Evolutionary conservation across 2,888 invertebrate species (phyloP).

Genomic region (Caenorhabditis imperialis): DNA sequence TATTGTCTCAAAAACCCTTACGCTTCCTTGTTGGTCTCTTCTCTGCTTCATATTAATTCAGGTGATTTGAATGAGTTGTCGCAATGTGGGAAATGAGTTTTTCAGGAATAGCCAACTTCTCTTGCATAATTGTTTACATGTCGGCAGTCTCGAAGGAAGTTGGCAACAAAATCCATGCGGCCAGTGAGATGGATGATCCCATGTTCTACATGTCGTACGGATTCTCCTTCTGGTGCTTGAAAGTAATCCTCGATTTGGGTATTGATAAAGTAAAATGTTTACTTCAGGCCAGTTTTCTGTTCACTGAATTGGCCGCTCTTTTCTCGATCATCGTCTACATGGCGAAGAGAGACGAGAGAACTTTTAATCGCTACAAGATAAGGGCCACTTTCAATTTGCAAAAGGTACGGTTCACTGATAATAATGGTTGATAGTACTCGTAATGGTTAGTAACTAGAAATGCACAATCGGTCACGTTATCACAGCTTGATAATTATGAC

Average conservation of each 20-base stretch:
- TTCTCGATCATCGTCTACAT: conserved; percentile 77
- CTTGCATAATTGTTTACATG: conserved; percentile 77
- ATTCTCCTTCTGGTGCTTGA: conserved; percentile 74
- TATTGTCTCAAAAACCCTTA: conserved; percentile 70
- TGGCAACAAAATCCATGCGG: conserved; percentile 77
- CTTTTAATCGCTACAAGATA: conserved; percentile 76
- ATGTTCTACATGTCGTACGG: conserved; percentile 77
- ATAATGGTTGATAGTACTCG: no score
- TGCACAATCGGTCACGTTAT: no score
- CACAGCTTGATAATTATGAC: conserved; percentile 22
- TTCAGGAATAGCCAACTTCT: conserved; percentile 75
- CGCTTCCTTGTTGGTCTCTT: conserved; percentile 66
- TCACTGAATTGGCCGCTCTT: conserved; percentile 75
- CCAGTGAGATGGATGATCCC: conserved; percentile 77
- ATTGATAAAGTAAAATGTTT: background rate
- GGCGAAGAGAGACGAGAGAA: conserved; percentile 78
- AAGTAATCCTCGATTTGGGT: no score
- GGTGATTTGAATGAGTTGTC: conserved; percentile 52
- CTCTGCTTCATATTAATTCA: conserved; percentile 74
- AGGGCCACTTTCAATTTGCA: conserved; percentile 55
- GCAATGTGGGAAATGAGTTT: background rate
- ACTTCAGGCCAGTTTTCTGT: conserved; percentile 72
- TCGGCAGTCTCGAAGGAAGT: conserved; percentile 76
- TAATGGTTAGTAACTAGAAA: no score
- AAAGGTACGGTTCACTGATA: conserved; percentile 32